A percentile compares a stretch with the other conserved stretches of the same genome.
Evolutionary conservation across 2,113 vertebrate species (phyloP).

Genomic region (Chaenocephalus aceratus): DNA sequence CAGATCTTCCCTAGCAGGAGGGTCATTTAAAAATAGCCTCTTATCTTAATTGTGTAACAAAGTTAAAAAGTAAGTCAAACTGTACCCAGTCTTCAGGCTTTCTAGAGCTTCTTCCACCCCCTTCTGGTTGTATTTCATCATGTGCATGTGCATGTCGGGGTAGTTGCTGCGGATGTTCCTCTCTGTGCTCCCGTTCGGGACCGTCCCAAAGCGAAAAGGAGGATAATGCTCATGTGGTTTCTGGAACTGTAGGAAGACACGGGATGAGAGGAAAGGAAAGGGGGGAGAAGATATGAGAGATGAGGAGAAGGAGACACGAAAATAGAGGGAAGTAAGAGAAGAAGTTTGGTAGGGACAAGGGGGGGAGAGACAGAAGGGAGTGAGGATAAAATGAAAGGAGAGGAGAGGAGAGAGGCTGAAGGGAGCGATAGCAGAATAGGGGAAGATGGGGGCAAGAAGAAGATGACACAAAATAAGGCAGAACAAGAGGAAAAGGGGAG

Average conservation of each 20-base stretch:
- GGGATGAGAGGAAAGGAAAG: conserved; percentile 5
- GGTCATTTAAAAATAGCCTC: conserved; percentile 27
- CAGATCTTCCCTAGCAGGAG: background rate
- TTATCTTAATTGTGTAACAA: background rate
- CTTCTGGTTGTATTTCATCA: conserved; percentile 98
- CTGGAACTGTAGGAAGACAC: conserved; percentile 89
- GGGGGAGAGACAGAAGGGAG: background rate
- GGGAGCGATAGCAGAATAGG: conserved; percentile 23
- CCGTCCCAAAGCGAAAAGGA: conserved; percentile 96
- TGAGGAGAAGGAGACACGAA: conserved; percentile 15
- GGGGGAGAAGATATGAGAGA: conserved; percentile 29
- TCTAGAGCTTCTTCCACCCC: conserved; percentile 95
- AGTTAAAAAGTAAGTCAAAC: conserved; percentile 17
- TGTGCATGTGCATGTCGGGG: conserved; percentile 97
- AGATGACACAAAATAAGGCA: too few relatives aligned
- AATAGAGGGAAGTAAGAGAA: background rate
- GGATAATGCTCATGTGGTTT: conserved; percentile 97
- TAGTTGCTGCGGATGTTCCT: conserved; percentile 99
- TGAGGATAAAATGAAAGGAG: conserved; percentile 1
- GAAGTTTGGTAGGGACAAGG: background rate
- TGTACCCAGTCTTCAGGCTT: conserved; percentile 95
- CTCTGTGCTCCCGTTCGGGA: conserved; percentile 98
- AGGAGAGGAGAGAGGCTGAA: conserved; percentile 41
- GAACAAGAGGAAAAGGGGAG: background rate
- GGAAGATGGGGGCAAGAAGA: background rate